These are phyloP conservation scores for Chymomyza procnemis DNA, from an alignment of 2,888 invertebrate species.

Conservation along the genomic window DNA sequence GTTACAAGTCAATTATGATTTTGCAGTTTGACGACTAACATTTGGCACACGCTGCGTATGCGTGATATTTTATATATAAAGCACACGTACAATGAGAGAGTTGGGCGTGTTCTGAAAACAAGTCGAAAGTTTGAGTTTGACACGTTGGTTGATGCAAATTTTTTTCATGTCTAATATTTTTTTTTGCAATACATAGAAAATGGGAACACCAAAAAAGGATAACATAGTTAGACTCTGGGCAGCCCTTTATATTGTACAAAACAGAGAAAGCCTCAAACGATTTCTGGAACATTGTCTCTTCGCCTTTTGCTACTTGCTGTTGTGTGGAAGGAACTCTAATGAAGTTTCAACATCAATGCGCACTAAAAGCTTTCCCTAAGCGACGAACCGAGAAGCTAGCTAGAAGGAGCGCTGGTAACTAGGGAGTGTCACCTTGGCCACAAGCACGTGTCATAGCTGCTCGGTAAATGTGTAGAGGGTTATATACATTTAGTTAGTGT, in stretches of 20 bases:
- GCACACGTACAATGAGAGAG: neutral
- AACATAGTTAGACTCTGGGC: too few relatives aligned
- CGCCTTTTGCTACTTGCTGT: neutral
- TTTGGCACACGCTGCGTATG: conserved; percentile 37
- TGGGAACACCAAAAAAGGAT: too few relatives aligned
- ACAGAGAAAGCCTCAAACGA: neutral
- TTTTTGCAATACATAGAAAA: too few relatives aligned
- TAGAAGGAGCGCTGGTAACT: neutral
- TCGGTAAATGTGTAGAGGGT: neutral
- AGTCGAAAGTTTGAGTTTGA: neutral
- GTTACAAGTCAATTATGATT: conserved; percentile 43
- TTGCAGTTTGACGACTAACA: conserved; percentile 37
- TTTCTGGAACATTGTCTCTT: neutral
- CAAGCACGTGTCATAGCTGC: neutral
- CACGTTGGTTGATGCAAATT: too few relatives aligned
- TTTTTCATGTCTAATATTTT: neutral
- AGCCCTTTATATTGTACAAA: too few relatives aligned
- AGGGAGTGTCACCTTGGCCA: conserved; percentile 1
- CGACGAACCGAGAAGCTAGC: neutral
- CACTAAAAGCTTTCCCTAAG: conserved; percentile 47
- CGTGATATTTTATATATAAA: conserved; percentile 24
- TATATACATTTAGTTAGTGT: neutral
- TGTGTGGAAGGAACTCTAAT: conserved; percentile 18
- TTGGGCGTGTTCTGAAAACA: neutral
- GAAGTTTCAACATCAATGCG: conserved; percentile 39